A percentile compares a stretch with the other conserved stretches of the same genome.
Evolutionary conservation across 2,888 invertebrate genomes (phyloP).

Genomic region (Agrochola lychnidis): DNA sequence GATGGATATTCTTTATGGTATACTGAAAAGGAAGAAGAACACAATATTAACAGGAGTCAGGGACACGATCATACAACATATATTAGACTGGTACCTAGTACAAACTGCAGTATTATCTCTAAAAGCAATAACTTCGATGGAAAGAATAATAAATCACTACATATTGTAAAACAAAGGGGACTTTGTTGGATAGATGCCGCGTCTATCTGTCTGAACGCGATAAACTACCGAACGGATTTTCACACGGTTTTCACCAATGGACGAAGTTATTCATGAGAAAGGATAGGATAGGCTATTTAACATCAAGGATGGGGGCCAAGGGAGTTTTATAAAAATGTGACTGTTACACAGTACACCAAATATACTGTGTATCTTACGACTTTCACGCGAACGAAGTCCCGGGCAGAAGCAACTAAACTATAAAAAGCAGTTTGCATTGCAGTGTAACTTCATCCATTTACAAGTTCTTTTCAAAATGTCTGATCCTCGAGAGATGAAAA

Average conservation of each 20-base stretch:
- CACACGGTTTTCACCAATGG: too few species aligned
- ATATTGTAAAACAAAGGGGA: too few species aligned
- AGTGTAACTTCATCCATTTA: not conserved
- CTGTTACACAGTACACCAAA: too few species aligned
- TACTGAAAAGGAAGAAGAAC: not conserved
- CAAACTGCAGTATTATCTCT: not conserved
- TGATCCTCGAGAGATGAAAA: not conserved
- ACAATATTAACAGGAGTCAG: not conserved
- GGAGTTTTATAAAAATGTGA: too few species aligned
- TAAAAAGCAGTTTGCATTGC: not conserved
- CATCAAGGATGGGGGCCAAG: too few species aligned
- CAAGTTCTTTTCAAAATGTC: not conserved
- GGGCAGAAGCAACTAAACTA: not conserved
- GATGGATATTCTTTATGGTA: not conserved
- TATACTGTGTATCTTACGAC: too few species aligned
- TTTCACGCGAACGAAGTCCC: too few species aligned
- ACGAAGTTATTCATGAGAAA: too few species aligned
- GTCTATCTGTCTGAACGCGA: too few species aligned
- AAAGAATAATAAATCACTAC: not conserved
- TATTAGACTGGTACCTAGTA: not conserved
- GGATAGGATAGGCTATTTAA: too few species aligned
- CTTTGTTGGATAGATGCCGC: too few species aligned
- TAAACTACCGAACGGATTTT: too few species aligned
- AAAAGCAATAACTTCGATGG: not conserved
- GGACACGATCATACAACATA: not conserved